A percentile compares a stretch with the other conserved stretches of the same genome.
Evolutionary conservation across 2,113 vertebrate species (phyloP).

Genomic region (Pangasianodon gigas): DNA sequence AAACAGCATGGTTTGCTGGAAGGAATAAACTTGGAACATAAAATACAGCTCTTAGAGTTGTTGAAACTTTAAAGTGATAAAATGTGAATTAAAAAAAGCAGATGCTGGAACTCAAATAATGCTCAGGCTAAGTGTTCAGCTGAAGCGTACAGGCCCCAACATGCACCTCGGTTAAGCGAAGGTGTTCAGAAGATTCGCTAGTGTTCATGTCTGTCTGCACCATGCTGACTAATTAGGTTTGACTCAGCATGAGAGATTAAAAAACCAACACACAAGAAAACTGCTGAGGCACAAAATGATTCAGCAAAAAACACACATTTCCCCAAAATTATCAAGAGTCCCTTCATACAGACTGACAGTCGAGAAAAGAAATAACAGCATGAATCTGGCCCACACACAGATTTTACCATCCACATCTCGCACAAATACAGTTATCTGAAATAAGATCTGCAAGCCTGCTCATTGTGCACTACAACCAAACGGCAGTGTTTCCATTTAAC

Average conservation of each 20-base stretch:
- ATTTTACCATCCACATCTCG: not conserved
- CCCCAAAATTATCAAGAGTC: not conserved
- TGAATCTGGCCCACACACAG: not conserved
- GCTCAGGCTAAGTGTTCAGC: not conserved
- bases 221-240: conserved; percentile 50
- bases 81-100: not conserved
- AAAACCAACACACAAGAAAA: conserved; percentile 33
- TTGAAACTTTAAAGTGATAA: not conserved
- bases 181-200: conserved; percentile 13
- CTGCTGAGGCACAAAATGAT: conserved; percentile 35
- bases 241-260: conserved; percentile 50
- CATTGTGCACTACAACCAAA: not conserved
- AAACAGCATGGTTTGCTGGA: not conserved
- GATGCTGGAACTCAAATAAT: not conserved
- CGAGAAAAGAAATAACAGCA: conserved; percentile 15
- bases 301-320: conserved; percentile 47
- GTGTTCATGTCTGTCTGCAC: conserved; percentile 29
- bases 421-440: conserved; percentile 15
- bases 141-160: not conserved
- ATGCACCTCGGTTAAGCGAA: not conserved
- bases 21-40: not conserved
- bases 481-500: not conserved
- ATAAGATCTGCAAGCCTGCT: conserved; percentile 18
- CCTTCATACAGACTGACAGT: conserved; percentile 14
- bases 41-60: not conserved